These are phyloP conservation scores for Tachuris rubrigastra DNA, from an alignment of 2,113 vertebrate genomes.

Conservation along the genomic window DNA sequence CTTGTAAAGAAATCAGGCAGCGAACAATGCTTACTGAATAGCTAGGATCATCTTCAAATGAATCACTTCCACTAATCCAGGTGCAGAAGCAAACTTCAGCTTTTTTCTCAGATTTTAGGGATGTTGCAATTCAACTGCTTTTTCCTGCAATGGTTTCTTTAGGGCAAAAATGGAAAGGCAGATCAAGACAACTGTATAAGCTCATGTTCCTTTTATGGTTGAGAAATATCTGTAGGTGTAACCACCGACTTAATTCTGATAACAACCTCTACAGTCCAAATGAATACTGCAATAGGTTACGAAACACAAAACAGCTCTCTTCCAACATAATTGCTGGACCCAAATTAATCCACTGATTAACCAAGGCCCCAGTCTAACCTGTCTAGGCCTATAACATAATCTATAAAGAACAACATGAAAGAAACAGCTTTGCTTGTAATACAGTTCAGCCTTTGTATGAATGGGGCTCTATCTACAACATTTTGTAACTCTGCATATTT, in stretches of 20 bases:
- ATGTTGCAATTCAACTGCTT: neutral
- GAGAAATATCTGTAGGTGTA: slow-evolving; percentile 5
- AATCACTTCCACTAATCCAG: neutral
- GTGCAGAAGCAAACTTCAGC: neutral
- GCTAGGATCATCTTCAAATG: neutral
- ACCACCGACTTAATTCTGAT: neutral
- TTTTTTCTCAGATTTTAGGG: neutral
- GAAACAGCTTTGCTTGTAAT: neutral
- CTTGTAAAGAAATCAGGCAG: neutral
- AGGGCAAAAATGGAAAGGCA: neutral
- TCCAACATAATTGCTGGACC: neutral
- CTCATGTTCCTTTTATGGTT: neutral
- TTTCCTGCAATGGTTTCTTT: neutral
- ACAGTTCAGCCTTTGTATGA: neutral
- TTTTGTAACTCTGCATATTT: neutral
- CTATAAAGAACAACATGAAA: neutral
- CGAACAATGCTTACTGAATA: neutral
- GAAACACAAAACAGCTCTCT: neutral
- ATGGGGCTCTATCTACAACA: neutral
- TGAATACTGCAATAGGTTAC: neutral
- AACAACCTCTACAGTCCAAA: neutral
- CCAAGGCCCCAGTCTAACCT: neutral
- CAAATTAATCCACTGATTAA: slow-evolving; percentile 5
- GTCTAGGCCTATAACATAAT: neutral
- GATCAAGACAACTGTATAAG: neutral